Evolutionary conservation across 2,797 vertebrate genomes (phyloP).

Genomic region (Sparidentex hasta): DNA sequence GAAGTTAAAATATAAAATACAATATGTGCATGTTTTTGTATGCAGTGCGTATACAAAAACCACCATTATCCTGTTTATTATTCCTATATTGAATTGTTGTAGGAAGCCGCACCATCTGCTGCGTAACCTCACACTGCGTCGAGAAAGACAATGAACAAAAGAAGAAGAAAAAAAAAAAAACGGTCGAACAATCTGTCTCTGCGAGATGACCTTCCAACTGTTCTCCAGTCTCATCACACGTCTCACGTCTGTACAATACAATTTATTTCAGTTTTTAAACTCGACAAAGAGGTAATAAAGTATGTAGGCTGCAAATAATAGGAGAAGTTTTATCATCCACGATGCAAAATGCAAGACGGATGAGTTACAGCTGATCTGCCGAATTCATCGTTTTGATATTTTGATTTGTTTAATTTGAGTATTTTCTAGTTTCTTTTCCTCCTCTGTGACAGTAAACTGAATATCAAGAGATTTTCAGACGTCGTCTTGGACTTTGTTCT

Average conservation of each 20-base stretch:
- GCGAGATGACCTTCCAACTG: slow-evolving; percentile 25
- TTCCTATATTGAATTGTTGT: slow-evolving; percentile 6
- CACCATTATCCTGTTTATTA: slow-evolving; percentile 27
- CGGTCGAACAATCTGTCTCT: slow-evolving; percentile 23
- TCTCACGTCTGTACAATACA: neutral
- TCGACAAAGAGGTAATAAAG: neutral
- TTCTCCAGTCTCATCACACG: slow-evolving; percentile 3
- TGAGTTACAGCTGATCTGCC: neutral
- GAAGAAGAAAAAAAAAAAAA: no score
- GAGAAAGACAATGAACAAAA: slow-evolving; percentile 15
- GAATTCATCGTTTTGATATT: no score
- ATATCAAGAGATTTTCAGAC: no score
- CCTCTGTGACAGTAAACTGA: no score
- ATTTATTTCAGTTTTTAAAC: neutral
- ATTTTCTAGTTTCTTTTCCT: no score
- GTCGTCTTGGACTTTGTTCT: no score
- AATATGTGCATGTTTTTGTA: neutral
- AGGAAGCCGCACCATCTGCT: slow-evolving; percentile 53
- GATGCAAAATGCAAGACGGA: neutral
- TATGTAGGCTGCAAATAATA: neutral
- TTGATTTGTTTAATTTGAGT: no score
- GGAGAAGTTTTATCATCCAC: neutral
- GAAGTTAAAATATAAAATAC: neutral
- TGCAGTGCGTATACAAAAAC: slow-evolving; percentile 11
- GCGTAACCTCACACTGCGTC: neutral